Conservation (phyloP, 2,113 vertebrate genomes). For the Crotalus tigris region DNA sequence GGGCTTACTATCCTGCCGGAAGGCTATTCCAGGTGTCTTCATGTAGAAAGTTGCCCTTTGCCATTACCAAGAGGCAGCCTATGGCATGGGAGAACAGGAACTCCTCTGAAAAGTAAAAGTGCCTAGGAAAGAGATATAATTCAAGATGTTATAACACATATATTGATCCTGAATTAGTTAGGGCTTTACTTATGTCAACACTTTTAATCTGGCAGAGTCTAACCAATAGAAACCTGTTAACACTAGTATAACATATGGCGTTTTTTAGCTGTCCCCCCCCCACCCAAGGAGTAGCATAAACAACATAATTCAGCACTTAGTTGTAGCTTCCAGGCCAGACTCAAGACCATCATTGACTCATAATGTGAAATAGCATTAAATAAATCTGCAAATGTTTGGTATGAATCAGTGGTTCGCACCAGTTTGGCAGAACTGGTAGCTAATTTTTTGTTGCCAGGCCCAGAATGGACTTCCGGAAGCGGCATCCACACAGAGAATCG, state of each 20-base stretch:
- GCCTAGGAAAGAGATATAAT: not conserved
- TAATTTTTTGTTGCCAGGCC: too few relatives aligned
- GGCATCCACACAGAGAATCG: too few relatives aligned
- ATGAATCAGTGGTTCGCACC: too few relatives aligned
- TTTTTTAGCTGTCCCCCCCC: not conserved
- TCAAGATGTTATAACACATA: not conserved
- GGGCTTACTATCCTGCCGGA: not conserved
- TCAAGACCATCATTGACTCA: not conserved
- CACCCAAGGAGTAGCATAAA: not conserved
- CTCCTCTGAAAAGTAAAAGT: not conserved
- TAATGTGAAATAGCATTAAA: not conserved
- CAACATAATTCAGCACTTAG: not conserved
- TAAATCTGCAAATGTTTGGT: constrained; percentile 8
- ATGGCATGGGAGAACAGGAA: not conserved
- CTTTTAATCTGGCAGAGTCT: not conserved
- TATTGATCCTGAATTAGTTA: not conserved
- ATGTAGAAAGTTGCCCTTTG: not conserved
- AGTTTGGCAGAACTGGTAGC: too few relatives aligned
- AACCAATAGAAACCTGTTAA: not conserved
- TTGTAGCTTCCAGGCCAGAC: not conserved
- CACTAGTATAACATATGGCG: not conserved
- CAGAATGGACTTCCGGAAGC: too few relatives aligned
- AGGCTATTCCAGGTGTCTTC: not conserved
- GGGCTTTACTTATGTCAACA: not conserved
- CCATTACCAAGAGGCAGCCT: not conserved